phyloP scores from a whole-genome alignment of 2,888 invertebrate genomes.

The Microplitis manilae region DNA sequence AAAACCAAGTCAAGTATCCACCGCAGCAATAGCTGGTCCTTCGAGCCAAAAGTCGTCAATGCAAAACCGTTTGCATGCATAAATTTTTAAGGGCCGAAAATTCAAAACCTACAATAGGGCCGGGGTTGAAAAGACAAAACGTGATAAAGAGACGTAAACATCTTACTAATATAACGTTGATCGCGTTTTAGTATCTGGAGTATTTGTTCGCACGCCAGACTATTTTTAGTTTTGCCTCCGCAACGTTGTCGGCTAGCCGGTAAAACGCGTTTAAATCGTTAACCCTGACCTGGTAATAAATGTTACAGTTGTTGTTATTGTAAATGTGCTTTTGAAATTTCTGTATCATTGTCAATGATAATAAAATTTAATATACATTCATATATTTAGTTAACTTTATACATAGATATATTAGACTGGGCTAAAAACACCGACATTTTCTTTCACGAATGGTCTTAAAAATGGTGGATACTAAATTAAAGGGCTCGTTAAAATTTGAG shows the following conservation, averaged over 20 bases:
- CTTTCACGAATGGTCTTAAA: no score
- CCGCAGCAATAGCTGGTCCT: no score
- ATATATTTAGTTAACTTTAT: no score
- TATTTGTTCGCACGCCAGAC: slow-evolving; percentile 53
- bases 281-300: slow-evolving; percentile 70
- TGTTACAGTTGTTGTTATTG: slow-evolving; percentile 40
- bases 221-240: slow-evolving; percentile 64
- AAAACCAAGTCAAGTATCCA: background rate
- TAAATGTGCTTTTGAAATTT: background rate
- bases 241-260: slow-evolving; percentile 51
- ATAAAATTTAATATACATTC: background rate
- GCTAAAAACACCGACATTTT: no score
- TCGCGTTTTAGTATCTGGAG: slow-evolving; percentile 61
- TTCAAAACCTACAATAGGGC: background rate
- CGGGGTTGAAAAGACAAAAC: slow-evolving; percentile 33
- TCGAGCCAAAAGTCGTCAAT: no score
- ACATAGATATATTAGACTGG: no score
- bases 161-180: slow-evolving; percentile 20
- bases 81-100: background rate
- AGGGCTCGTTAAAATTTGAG: no score
- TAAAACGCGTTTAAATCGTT: slow-evolving; percentile 61
- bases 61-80: no score
- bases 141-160: slow-evolving; percentile 26
- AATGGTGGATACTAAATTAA: no score
- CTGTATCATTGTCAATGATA: background rate